Percentiles rank a stretch among this genome's conserved stretches.
These are phyloP conservation scores for Drosophila malerkotliana DNA, from an alignment of 1,140 invertebrate species.

Conservation along the genomic window DNA sequence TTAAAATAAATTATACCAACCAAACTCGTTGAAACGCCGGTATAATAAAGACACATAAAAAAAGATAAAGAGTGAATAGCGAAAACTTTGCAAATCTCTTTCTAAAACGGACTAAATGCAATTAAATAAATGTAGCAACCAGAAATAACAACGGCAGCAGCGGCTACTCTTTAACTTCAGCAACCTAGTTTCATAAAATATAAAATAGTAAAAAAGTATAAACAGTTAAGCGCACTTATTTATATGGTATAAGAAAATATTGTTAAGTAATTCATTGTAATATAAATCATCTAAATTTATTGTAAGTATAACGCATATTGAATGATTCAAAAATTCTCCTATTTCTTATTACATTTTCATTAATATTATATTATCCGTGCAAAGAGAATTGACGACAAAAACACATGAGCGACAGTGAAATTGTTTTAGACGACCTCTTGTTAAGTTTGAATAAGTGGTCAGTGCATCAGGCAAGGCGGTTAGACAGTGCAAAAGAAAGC, in stretches of 20 bases:
- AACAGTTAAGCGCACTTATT: not conserved
- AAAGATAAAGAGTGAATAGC: too few relatives aligned
- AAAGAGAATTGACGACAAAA: constrained; percentile 10
- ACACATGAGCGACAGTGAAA: constrained; percentile 1
- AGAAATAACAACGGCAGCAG: too few relatives aligned
- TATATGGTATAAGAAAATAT: not conserved
- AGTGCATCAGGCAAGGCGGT: not conserved
- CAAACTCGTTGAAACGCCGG: too few relatives aligned
- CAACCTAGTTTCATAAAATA: constrained; percentile 1
- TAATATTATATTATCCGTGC: constrained; percentile 2
- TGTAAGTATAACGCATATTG: constrained; percentile 10
- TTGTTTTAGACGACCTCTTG: constrained; percentile 6
- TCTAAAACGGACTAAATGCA: too few relatives aligned
- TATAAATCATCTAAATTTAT: constrained; percentile 1
- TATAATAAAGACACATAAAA: too few relatives aligned
- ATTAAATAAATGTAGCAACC: too few relatives aligned
- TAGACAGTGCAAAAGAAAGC: constrained; percentile 2
- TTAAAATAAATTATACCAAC: too few relatives aligned
- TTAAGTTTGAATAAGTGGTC: constrained; percentile 10
- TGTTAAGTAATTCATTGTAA: not conserved
- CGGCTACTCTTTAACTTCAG: not conserved
- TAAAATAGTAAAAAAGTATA: not conserved
- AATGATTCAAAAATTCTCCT: constrained; percentile 7
- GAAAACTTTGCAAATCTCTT: too few relatives aligned
- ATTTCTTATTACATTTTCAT: constrained; percentile 1